Conservation (phyloP, 2,797 vertebrate species). For the Tokudaia tokunoshimensis region DNA sequence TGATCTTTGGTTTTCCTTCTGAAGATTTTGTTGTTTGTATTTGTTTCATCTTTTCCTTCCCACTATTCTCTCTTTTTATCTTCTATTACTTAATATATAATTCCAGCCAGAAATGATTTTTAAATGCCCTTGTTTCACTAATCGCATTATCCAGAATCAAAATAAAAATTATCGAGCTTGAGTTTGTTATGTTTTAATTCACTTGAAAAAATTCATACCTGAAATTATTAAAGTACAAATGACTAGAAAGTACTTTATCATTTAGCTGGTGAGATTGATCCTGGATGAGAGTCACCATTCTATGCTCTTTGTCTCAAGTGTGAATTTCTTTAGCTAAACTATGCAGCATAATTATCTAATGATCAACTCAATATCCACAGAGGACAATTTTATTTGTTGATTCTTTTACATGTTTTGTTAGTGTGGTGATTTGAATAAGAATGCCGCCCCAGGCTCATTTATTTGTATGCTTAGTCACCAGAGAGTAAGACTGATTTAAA, state of each 20-base stretch:
- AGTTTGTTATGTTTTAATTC: constrained; percentile 13
- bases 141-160: not conserved
- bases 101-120: not conserved
- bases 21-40: not conserved
- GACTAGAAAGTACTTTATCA: not conserved
- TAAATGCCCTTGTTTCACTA: not conserved
- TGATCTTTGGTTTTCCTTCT: not conserved
- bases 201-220: not conserved
- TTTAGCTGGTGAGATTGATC: not conserved
- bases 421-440: not conserved
- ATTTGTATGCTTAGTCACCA: not conserved
- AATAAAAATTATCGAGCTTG: not conserved
- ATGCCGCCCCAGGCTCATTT: not conserved
- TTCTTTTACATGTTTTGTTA: constrained; percentile 50
- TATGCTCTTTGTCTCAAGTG: not conserved
- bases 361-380: not conserved
- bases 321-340: constrained; percentile 14
- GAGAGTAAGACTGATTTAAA: not conserved
- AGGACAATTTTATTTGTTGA: constrained; percentile 1
- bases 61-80: not conserved
- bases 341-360: not conserved
- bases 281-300: not conserved
- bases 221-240: constrained; percentile 29
- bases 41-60: not conserved
- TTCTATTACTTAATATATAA: not conserved